Evolutionary conservation across 2,888 invertebrate genomes (phyloP).

Genomic region (Drosophila monieri): DNA sequence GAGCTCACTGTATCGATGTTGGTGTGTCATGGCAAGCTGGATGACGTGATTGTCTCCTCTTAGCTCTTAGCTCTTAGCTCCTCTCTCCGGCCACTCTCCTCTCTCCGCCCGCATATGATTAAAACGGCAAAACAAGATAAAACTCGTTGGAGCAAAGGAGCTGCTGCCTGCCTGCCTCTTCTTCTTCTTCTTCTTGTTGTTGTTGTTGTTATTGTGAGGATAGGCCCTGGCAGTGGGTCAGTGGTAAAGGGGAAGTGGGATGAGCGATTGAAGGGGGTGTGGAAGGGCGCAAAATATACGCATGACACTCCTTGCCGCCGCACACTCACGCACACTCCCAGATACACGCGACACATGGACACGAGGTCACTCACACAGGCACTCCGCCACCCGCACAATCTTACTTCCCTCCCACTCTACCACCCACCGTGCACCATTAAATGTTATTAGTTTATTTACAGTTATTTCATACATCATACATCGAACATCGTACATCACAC

Average conservation of each 20-base stretch:
- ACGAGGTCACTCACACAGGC: conserved; percentile 73
- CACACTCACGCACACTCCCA: conserved; percentile 48
- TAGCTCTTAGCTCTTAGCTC: conserved; percentile 49
- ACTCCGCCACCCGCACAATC: conserved; percentile 16
- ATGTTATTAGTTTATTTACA: conserved; percentile 72
- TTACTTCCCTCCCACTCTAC: conserved; percentile 11
- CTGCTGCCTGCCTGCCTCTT: conserved; percentile 49
- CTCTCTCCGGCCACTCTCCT: conserved; percentile 56
- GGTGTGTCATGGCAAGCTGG: conserved; percentile 63
- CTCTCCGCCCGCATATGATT: conserved; percentile 72
- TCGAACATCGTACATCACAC: conserved; percentile 1
- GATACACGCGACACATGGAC: conserved; percentile 66
- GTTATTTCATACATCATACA: conserved; percentile 49
- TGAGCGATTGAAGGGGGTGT: too few species aligned
- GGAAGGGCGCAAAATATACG: conserved; percentile 67
- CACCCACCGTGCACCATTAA: conserved; percentile 20
- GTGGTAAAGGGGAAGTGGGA: conserved; percentile 7
- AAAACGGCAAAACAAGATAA: conserved; percentile 78
- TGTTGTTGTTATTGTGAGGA: conserved; percentile 36
- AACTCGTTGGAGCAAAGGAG: conserved; percentile 73
- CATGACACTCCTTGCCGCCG: conserved; percentile 77
- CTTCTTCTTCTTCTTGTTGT: conserved; percentile 44
- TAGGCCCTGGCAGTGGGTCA: conserved; percentile 24
- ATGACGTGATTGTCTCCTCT: conserved; percentile 72
- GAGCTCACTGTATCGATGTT: conserved; percentile 42